Evolutionary conservation across 2,888 invertebrate genomes (phyloP).

Genomic region (Pherbina coryleti): DNA sequence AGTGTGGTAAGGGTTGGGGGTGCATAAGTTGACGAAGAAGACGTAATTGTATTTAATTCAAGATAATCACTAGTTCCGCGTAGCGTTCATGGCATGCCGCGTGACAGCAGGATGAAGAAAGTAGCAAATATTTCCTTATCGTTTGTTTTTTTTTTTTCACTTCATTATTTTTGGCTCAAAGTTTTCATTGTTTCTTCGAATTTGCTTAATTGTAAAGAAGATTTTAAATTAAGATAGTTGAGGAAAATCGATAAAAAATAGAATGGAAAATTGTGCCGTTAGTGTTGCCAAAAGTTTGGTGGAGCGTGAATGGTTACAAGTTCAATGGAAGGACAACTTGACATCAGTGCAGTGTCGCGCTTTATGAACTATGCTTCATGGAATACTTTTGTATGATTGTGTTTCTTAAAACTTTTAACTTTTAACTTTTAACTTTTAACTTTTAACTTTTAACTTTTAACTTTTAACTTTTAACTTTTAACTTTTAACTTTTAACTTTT

Average conservation of each 20-base stretch:
- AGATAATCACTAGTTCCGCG: constrained; percentile 26
- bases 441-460: no score
- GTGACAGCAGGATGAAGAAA: not conserved
- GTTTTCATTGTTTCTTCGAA: not conserved
- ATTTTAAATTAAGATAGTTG: not conserved
- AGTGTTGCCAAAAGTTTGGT: not conserved
- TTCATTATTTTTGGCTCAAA: not conserved
- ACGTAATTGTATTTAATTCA: constrained; percentile 16
- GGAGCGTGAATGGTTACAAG: not conserved
- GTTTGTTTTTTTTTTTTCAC: not conserved
- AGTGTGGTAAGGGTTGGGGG: not conserved
- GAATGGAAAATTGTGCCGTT: not conserved
- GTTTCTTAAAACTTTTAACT: no score
- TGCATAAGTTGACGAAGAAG: not conserved
- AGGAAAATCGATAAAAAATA: not conserved
- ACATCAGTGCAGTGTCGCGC: not conserved
- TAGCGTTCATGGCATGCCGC: not conserved
- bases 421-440: no score
- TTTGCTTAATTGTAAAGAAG: constrained; percentile 10
- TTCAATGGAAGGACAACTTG: not conserved
- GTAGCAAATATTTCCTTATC: not conserved
- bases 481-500: no score
- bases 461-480: no score
- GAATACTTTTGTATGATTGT: no score
- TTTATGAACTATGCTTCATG: not conserved